Base-by-base conservation (phyloP, 2,797 vertebrate genomes). In the Syngnathus acus region DNA sequence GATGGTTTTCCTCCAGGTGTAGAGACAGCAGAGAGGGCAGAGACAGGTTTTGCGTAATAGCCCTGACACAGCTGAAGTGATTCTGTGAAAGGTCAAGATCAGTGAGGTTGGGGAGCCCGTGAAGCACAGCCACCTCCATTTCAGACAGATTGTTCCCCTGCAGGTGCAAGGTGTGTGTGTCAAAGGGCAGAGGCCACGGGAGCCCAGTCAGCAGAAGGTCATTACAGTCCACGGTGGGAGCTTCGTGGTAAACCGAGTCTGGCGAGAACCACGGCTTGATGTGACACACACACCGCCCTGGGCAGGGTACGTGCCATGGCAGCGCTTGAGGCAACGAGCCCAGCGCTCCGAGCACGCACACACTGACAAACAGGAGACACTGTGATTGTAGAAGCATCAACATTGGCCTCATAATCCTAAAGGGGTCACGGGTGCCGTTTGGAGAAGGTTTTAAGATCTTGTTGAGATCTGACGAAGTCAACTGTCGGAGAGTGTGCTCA, bases 71-170 rank as follows among this genome's bases (percentile, higher is more conserved):
- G 0, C 90, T 87, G 77, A 99, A 96, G 78, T 92, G 94, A 86
- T 99, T 99, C 88, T 99, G 97, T 0, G 97, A 98, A 77, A 99
- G 90, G 69, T 99, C 95, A 39, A 99, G 90, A 80, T 99, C 97
- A 0, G 95, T 96, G 78, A 99, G 93, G 81, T 99, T 97, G 70
- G 88, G 66, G 37, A 99, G 90, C 76, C 93, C 82, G 55, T 83
- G 89, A 51, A 99, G 84, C 73, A 90, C 91, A 0, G 79, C 82
- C 71, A 87, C 89, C 74, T 94, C 91, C 40, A 98, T 84, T 19
- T 87, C 82, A 50, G 88, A 89, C 47, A 99, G 92, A 62, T 93
- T 90, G 87, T 99, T 99, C 79, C 96, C 95, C 86, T 99, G 97
- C 72, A 99, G 87, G 0, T 95, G 92, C 67, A 99, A 85, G 37